phyloP scores from a whole-genome alignment of 2,113 vertebrate species.

The Labeo rohita region DNA sequence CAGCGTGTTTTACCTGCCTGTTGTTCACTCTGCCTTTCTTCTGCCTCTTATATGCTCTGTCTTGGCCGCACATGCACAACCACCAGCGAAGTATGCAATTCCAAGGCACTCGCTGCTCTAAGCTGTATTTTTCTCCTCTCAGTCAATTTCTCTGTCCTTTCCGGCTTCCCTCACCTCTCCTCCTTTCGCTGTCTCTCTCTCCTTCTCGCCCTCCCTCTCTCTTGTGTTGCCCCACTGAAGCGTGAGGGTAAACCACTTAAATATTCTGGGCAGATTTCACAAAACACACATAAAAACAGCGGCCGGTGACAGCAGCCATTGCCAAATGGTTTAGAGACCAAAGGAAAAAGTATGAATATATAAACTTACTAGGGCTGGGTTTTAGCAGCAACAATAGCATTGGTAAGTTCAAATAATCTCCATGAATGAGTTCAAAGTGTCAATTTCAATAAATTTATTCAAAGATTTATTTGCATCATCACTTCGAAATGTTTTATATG shows the following conservation, averaged over 20 bases:
- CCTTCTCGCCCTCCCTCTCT: slow-evolving; percentile 37
- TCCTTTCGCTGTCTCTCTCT: slow-evolving; percentile 21
- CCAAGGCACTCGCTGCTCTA: slow-evolving; percentile 28
- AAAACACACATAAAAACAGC: slow-evolving; percentile 43
- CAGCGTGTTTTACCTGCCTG: neutral
- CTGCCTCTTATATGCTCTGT: slow-evolving; percentile 7
- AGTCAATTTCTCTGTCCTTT: slow-evolving; percentile 43
- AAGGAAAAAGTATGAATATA: slow-evolving; percentile 14
- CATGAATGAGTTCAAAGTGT: neutral
- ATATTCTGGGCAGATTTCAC: slow-evolving; percentile 55
- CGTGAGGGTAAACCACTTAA: slow-evolving; percentile 57
- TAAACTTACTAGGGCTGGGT: neutral
- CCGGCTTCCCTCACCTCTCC: slow-evolving; percentile 26
- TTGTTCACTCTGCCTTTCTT: neutral
- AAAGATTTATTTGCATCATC: neutral
- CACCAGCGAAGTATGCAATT: neutral
- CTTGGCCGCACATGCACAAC: slow-evolving; percentile 10
- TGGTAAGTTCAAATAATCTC: neutral
- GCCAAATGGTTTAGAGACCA: slow-evolving; percentile 33
- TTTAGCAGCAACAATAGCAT: neutral
- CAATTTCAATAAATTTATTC: neutral
- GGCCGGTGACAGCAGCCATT: slow-evolving; percentile 14
- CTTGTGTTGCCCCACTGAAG: slow-evolving; percentile 50
- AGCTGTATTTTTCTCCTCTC: slow-evolving; percentile 61
- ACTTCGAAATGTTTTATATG: neutral